Evolutionary conservation across 2,888 invertebrate species (phyloP), one percentile per base, ranked within the genome.

Genomic region (Orchesellides sinensis): DNA sequence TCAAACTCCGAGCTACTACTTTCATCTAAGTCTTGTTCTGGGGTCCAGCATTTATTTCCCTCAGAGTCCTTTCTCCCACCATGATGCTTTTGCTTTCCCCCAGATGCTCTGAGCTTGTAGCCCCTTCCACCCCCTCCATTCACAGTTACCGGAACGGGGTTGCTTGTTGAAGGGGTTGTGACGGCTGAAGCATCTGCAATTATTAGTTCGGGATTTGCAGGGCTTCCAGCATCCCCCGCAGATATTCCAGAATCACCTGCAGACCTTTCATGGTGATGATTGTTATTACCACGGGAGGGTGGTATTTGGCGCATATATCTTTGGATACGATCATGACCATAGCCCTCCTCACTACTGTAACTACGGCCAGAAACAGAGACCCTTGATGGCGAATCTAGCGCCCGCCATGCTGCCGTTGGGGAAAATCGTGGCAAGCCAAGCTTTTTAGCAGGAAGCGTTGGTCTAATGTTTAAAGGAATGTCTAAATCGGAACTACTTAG

Each of bases 1-100:
- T 88, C 88, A 56, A 86, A 87, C 21, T 88, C 88, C 10, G 86
- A 88, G 52, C 89, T 89, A 52, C 94, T 94, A 49, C 94, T 94
- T 2, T 94, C 94, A 45, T 92, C 94, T n/a, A 96, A 92, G 90
- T 96, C 96, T 89, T 96, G 96, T 88, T 96, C 95, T 0, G 96
- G 96, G 0, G 96, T 96, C 96, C 96, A 96, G 0, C 87, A 88
- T 93, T 91, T 54, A 32, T 52, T 80, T 21, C 72, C 79, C n/a
- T 79, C 72, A 21, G 52, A 40, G 19, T 69, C 45, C 21, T 63
- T 47, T n/a, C n/a, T n/a, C n/a, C n/a, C n/a, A n/a, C n/a, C n/a
- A n/a, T n/a, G n/a, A n/a, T n/a, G n/a, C n/a, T 45, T 0, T 32
- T 74, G 68, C 14, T 79, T 72, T 23, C 65, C 65, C n/a, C 70